Conservation (phyloP, 2,797 vertebrate genomes). For the Sebastes vulpes region DNA sequence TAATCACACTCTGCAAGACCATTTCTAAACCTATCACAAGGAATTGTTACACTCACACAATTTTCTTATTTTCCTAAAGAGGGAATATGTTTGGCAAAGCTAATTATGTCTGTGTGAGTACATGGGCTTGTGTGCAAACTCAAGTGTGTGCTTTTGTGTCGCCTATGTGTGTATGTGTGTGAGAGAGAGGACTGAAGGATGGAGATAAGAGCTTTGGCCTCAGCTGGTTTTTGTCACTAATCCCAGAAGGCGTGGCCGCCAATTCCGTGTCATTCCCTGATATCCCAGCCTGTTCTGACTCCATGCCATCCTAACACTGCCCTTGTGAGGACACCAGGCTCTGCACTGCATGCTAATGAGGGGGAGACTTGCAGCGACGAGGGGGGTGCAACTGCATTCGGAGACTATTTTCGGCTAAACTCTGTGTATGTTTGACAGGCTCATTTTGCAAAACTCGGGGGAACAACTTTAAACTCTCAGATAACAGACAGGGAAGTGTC, state of each 20-base stretch:
- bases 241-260: constrained; percentile 62
- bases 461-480: constrained; percentile 35
- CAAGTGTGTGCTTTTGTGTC: constrained; percentile 7
- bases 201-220: constrained; percentile 76
- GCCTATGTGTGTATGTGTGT: neutral
- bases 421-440: constrained; percentile 6
- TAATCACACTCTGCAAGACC: constrained; percentile 13
- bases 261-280: constrained; percentile 74
- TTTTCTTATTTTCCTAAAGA: constrained; percentile 43
- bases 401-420: constrained; percentile 2
- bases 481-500: constrained; percentile 35
- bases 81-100: constrained; percentile 41
- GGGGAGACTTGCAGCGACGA: constrained; percentile 16
- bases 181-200: constrained; percentile 71
- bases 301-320: constrained; percentile 52
- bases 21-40: constrained; percentile 11
- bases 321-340: constrained; percentile 70
- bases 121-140: constrained; percentile 17
- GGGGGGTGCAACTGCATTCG: constrained; percentile 22
- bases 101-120: constrained; percentile 41
- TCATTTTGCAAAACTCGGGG: constrained; percentile 21
- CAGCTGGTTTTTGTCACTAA: constrained; percentile 71
- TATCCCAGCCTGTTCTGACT: constrained; percentile 59
- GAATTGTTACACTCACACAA: constrained; percentile 8
- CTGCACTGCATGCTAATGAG: constrained; percentile 72